Evolutionary conservation across 2,797 vertebrate species (phyloP).

Genomic region (Microchirus variegatus): DNA sequence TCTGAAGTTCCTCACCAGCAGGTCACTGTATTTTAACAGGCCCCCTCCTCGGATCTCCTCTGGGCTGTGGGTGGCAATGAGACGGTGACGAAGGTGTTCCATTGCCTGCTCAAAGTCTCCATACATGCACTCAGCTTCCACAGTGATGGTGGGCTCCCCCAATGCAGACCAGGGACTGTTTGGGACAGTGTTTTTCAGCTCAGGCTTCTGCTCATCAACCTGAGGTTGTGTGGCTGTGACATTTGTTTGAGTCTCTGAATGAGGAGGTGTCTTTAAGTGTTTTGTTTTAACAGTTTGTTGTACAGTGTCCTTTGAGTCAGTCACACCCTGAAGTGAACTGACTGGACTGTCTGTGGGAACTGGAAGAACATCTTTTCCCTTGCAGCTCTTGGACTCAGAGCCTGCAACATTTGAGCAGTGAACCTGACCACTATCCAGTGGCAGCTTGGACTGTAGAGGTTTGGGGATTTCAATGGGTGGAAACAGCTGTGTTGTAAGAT

Average conservation of each 20-base stretch:
- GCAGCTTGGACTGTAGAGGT: constrained; percentile 47
- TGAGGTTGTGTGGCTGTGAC: constrained; percentile 5
- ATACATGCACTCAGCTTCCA: constrained; percentile 95
- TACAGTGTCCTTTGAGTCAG: constrained; percentile 14
- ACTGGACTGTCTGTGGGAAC: constrained; percentile 16
- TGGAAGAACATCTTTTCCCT: constrained; percentile 12
- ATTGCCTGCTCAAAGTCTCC: constrained; percentile 93
- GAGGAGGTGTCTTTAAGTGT: constrained; percentile 66
- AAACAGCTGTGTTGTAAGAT: constrained; percentile 73
- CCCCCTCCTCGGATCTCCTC: constrained; percentile 98
- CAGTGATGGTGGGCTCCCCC: constrained; percentile 66
- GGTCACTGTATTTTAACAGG: constrained; percentile 94
- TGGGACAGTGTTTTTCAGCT: background rate
- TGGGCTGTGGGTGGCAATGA: constrained; percentile 93
- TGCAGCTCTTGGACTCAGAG: constrained; percentile 24
- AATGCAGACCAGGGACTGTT: constrained; percentile 25
- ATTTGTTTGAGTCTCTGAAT: constrained; percentile 39
- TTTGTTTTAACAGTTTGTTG: constrained; percentile 61
- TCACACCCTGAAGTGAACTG: constrained; percentile 10
- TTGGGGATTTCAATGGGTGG: constrained; percentile 73
- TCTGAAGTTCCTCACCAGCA: constrained; percentile 92
- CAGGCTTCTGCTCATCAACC: constrained; percentile 12
- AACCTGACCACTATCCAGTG: constrained; percentile 18
- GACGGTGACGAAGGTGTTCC: constrained; percentile 87
- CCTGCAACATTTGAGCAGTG: constrained; percentile 23